Evolutionary conservation across 1,140 invertebrate species (phyloP).

Genomic region (Lasioglossum baleicum): DNA sequence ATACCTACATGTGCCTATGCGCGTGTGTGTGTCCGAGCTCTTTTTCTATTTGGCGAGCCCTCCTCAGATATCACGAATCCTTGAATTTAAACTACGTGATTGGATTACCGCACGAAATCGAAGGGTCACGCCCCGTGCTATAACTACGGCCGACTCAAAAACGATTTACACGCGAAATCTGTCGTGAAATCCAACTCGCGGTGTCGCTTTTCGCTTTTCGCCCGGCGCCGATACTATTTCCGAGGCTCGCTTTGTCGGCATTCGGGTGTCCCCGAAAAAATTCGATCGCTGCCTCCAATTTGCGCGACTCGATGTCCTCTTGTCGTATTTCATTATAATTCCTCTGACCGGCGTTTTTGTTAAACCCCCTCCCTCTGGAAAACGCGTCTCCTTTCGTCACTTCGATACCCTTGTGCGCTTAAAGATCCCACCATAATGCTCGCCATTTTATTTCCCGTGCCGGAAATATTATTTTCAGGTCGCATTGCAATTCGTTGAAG

Average conservation of each 20-base stretch:
- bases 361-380: too few relatives aligned
- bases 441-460: too few relatives aligned
- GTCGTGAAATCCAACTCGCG: constrained; percentile 47
- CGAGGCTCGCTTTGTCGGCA: constrained; percentile 27
- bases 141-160: constrained; percentile 47
- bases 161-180: constrained; percentile 58
- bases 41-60: constrained; percentile 8
- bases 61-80: constrained; percentile 16
- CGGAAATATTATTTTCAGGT: too few relatives aligned
- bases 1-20: not conserved
- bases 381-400: not conserved
- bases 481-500: too few relatives aligned
- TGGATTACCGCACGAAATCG: constrained; percentile 52
- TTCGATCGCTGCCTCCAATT: constrained; percentile 45
- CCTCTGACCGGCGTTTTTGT: too few relatives aligned
- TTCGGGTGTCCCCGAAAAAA: constrained; percentile 33
- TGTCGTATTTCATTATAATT: constrained; percentile 48
- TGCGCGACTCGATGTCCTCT: not conserved
- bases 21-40: constrained; percentile 26
- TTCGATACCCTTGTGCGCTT: too few relatives aligned
- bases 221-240: constrained; percentile 36
- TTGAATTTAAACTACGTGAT: constrained; percentile 31
- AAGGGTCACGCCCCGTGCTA: not conserved
- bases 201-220: constrained; percentile 37
- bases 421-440: too few relatives aligned